A percentile compares a stretch with the other conserved stretches of the same genome.
Conservation (phyloP, 2,888 invertebrate genomes). For the Sarcophaga rosellei region DNA sequence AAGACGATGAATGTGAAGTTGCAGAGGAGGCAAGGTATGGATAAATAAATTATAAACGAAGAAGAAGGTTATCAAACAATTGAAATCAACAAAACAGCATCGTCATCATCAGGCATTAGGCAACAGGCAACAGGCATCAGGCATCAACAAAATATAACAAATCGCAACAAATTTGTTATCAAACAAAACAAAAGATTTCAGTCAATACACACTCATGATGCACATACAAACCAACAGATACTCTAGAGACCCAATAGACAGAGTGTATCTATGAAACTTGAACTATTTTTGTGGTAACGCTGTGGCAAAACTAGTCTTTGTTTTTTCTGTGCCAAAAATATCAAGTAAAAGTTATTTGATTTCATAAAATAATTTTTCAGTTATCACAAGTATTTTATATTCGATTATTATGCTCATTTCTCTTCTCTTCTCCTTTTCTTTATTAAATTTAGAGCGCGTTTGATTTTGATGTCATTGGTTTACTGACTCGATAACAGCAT, state of each 20-base stretch:
- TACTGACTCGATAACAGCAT: too few relatives aligned
- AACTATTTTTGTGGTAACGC: slow-evolving; percentile 13
- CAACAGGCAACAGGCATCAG: neutral
- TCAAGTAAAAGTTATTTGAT: neutral
- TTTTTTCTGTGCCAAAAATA: neutral
- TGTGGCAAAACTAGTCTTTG: neutral
- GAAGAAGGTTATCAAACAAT: slow-evolving; percentile 59
- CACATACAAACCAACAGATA: neutral
- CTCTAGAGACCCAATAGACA: neutral
- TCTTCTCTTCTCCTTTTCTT: too few relatives aligned
- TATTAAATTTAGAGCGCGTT: too few relatives aligned
- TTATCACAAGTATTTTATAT: neutral
- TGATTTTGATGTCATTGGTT: too few relatives aligned
- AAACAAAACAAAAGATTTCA: slow-evolving; percentile 55
- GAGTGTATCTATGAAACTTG: neutral
- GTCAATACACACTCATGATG: neutral
- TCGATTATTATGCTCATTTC: too few relatives aligned
- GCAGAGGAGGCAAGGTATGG: slow-evolving; percentile 3
- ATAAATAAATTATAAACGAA: neutral
- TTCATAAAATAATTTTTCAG: neutral
- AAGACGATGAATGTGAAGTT: slow-evolving; percentile 2
- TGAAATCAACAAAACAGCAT: slow-evolving; percentile 58
- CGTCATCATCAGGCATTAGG: slow-evolving; percentile 23
- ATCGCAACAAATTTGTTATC: slow-evolving; percentile 62
- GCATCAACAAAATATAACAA: slow-evolving; percentile 58